Evolutionary conservation across 2,113 vertebrate species (phyloP).

Genomic region (Clupea harengus): DNA sequence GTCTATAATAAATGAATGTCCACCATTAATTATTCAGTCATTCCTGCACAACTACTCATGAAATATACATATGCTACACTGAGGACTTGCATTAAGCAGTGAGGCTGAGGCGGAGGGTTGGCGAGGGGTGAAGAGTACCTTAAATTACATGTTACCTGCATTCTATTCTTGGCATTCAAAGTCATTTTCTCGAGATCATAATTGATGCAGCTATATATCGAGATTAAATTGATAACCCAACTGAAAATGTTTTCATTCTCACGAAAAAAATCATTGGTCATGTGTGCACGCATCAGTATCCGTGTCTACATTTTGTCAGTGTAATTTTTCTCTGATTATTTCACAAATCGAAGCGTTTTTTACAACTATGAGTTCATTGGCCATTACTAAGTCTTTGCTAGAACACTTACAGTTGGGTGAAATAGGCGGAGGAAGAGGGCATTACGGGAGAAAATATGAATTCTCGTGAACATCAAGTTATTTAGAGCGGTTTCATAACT

Average conservation of each 20-base stretch:
- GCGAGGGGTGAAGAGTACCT: background rate
- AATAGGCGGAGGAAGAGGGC: background rate
- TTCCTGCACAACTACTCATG: constrained; percentile 7
- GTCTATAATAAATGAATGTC: constrained; percentile 28
- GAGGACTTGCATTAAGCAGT: background rate
- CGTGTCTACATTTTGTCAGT: too few relatives aligned
- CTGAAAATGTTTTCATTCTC: background rate
- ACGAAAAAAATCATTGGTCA: background rate
- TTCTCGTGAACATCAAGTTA: background rate
- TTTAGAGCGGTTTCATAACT: background rate
- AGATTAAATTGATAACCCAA: background rate
- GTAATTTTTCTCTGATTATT: background rate
- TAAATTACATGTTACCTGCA: background rate
- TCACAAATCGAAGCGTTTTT: background rate
- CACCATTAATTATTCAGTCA: constrained; percentile 23
- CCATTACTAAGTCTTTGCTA: background rate
- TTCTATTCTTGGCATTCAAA: background rate
- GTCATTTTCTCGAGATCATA: background rate
- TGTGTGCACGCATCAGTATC: background rate
- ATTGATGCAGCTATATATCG: background rate
- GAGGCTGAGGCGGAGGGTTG: background rate
- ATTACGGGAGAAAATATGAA: background rate
- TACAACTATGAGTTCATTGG: background rate
- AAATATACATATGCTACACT: constrained; percentile 25
- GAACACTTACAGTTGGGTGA: background rate